Evolutionary conservation across 2,888 invertebrate species (phyloP), one percentile per base, ranked within the genome.

Genomic region (Pristionchus exspectatus): DNA sequence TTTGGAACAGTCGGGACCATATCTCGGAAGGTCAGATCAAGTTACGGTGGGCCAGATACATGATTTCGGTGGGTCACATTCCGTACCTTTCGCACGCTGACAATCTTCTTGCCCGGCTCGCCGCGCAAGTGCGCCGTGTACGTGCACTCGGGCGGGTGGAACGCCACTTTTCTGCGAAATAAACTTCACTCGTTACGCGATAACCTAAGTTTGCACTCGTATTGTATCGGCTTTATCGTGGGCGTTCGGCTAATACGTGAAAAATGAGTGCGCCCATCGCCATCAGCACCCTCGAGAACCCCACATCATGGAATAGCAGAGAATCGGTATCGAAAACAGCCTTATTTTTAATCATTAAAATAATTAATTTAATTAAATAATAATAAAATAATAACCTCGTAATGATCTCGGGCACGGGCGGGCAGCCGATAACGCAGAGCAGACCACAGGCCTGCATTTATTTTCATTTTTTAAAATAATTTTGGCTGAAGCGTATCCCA

Each of bases 131-230:
- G 91, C 59, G 50, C 90, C 50, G 33, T n/a, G 27, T 90, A 85
- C 30, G 84, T 90, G 27, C 85, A 56, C 59, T 69, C 90, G 16
- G 90, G 91, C 10, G 92, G 91, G 66, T 91, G 90, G 88, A 92
- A 92, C 7, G 92, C 91, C 50, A 87, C 50, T 69, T 87, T 87
- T 50, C 87, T 87, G 66, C 12, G 33, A 56, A n/a, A 21, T n/a
- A n/a, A n/a, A n/a, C n/a, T n/a, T n/a, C n/a, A n/a, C n/a, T n/a
- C n/a, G n/a, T n/a, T n/a, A n/a, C n/a, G n/a, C n/a, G n/a, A n/a
- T n/a, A n/a, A n/a, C n/a, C n/a, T n/a, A n/a, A n/a, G n/a, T n/a
- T n/a, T n/a, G n/a, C n/a, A n/a, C n/a, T n/a, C n/a, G n/a, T n/a
- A n/a, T n/a, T n/a, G n/a, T n/a, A n/a, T n/a, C n/a, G n/a, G n/a